These are phyloP conservation scores for Solea solea DNA, from an alignment of 2,113 vertebrate species.

Conservation along the genomic window DNA sequence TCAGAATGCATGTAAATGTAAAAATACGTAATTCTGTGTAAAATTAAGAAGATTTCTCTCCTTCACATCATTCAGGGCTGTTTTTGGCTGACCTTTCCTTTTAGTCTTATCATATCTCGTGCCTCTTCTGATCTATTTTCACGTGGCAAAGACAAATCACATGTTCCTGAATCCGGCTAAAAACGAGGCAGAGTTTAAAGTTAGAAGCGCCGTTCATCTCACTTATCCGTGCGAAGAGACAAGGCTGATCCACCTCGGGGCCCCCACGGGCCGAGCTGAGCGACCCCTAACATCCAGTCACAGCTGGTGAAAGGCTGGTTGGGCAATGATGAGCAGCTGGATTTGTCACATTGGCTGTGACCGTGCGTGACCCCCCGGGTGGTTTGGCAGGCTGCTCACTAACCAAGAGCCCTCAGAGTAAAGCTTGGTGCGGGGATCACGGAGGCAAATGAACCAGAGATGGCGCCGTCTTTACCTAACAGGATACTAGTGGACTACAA, in stretches of 20 bases:
- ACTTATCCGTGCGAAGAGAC: slow-evolving; percentile 43
- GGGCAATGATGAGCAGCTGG: slow-evolving; percentile 69
- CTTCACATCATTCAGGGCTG: slow-evolving; percentile 17
- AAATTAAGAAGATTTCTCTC: neutral
- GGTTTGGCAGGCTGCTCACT: slow-evolving; percentile 43
- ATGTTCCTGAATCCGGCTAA: neutral
- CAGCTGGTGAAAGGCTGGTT: slow-evolving; percentile 61
- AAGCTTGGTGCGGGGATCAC: slow-evolving; percentile 8
- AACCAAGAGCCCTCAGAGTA: slow-evolving; percentile 23
- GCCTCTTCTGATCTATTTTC: slow-evolving; percentile 24
- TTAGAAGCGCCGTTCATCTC: slow-evolving; percentile 35
- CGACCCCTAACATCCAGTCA: slow-evolving; percentile 67
- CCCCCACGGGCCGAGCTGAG: slow-evolving; percentile 19
- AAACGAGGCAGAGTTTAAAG: slow-evolving; percentile 18
- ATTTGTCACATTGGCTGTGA: slow-evolving; percentile 66
- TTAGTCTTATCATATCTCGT: slow-evolving; percentile 16
- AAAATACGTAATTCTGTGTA: no score
- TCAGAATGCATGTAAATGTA: no score
- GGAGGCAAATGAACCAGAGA: slow-evolving; percentile 54
- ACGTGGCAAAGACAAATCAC: slow-evolving; percentile 18
- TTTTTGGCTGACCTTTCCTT: slow-evolving; percentile 32
- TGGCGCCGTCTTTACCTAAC: slow-evolving; percentile 9
- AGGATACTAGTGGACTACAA: slow-evolving; percentile 33
- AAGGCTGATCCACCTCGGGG: slow-evolving; percentile 12
- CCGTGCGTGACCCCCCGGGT: slow-evolving; percentile 50